A percentile compares a stretch with the other conserved stretches of the same genome.
These are phyloP conservation scores for Micropoecilia bifurca DNA, from an alignment of 2,797 vertebrate genomes.

Conservation along the genomic window DNA sequence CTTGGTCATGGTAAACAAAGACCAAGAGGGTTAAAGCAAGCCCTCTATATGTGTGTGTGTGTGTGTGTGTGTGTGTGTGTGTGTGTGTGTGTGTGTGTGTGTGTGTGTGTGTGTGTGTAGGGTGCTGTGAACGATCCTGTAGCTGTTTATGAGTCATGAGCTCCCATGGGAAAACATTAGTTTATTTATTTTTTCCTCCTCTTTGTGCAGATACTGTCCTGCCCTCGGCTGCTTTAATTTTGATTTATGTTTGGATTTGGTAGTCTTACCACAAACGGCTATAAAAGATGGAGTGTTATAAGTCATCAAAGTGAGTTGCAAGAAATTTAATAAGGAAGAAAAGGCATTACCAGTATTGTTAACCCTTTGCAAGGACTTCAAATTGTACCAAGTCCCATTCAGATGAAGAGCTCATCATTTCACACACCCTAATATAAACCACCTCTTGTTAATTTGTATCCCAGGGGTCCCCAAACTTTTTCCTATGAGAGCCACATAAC, in stretches of 20 bases:
- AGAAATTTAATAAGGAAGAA: neutral
- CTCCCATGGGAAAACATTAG: slow-evolving; percentile 54
- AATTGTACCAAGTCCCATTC: neutral
- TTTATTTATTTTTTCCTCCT: slow-evolving; percentile 41
- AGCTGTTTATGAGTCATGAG: slow-evolving; percentile 61
- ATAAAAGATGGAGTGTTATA: neutral
- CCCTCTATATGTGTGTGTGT: slow-evolving; percentile 9
- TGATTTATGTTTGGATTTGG: neutral
- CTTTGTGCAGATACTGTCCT: slow-evolving; percentile 38
- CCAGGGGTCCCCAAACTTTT: no score
- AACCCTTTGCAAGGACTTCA: neutral
- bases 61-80: no score
- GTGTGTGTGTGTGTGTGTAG: slow-evolving; percentile 1
- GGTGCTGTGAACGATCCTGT: slow-evolving; percentile 14
- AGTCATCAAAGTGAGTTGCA: neutral
- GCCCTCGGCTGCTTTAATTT: slow-evolving; percentile 25
- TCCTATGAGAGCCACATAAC: no score
- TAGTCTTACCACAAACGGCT: neutral
- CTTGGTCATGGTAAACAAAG: slow-evolving; percentile 58
- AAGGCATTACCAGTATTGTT: neutral
- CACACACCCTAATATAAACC: neutral
- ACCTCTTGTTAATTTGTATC: neutral
- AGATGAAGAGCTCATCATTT: neutral
- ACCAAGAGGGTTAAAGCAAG: slow-evolving; percentile 37
- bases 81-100: slow-evolving; percentile 2